Percentiles rank a stretch among this genome's conserved stretches.
Conservation (phyloP, 2,113 vertebrate species). For the Percina caprodes region DNA sequence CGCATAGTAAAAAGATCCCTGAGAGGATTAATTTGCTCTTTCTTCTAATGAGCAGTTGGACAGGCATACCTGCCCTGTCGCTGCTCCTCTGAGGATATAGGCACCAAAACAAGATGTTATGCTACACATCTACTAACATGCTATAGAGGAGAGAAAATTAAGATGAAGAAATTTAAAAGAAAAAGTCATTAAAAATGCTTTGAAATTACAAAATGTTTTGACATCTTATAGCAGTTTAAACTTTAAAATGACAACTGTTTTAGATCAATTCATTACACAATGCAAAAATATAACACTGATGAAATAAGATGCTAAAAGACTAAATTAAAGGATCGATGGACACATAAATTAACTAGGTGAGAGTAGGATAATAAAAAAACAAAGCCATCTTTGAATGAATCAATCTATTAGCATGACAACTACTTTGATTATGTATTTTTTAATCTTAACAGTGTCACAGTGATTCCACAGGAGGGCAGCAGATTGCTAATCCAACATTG, state of each 20-base stretch:
- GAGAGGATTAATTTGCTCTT: conserved; percentile 75
- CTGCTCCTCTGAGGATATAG: conserved; percentile 65
- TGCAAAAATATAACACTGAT: not conserved
- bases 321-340: not conserved
- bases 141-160: not conserved
- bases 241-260: not conserved
- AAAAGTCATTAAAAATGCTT: not conserved
- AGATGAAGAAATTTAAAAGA: not conserved
- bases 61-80: conserved; percentile 56
- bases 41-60: conserved; percentile 73
- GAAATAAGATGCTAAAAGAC: not conserved
- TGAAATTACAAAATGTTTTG: not conserved
- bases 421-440: not conserved
- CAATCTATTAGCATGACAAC: not conserved
- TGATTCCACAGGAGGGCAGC: conserved; percentile 76
- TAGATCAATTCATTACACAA: not conserved
- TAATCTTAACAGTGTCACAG: conserved; percentile 9
- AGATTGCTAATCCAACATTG: conserved; percentile 35
- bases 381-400: not conserved
- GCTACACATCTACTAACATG: conserved; percentile 23
- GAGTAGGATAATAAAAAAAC: not conserved
- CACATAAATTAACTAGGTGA: not conserved
- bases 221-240: not conserved
- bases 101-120: conserved; percentile 61
- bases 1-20: conserved; percentile 52